Base-by-base conservation (phyloP, 2,797 vertebrate species). In the Catharus ustulatus region DNA sequence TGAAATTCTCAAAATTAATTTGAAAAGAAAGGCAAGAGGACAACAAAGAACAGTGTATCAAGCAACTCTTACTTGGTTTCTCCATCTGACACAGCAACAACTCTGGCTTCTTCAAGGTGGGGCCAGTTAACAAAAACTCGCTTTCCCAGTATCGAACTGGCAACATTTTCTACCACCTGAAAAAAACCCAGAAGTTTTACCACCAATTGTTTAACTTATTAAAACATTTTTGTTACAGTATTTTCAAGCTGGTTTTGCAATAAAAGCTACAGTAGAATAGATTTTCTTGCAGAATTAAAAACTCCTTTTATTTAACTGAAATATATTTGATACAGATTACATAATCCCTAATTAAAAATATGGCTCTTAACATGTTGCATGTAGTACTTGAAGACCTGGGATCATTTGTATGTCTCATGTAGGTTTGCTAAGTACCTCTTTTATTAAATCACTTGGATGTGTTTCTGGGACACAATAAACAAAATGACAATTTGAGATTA, bases 81-180 rank as follows among this genome's bases (percentile, higher is more conserved):
- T 83, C 99, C 99, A 81, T 99, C 99, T 20, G 98, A 99, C 90
- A 99, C 98, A 17, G 98, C 98, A 73, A 99, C 96, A 93, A 99
- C 98, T 82, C 99, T 98, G 77, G 99, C 99, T 98, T 99, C 99
- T 97, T 99, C 99, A 85, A 99, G 98, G 96, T 99, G 99, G 61
- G 99, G 99, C 99, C 99, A 99, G 96, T 99, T 99, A 86, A 99
- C 98, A 93, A 99, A 99, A 74, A 99, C 96, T 13, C 98, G 95
- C 73, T 98, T 99, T 36, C 99, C 99, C 85, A 99, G 98, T 20
- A 98, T 86, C 4, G 80, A 94, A 30, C 96, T 91, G 36, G 98
- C 98, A 63, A 99, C 96, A 36, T 98, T 97, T 73, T 99, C 99
- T 93, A 98, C 97, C 57, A 97, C 84, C 99, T 99, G 84, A 88